Evolutionary conservation across 2,797 vertebrate genomes (phyloP).

Genomic region (Limosa lapponica): DNA sequence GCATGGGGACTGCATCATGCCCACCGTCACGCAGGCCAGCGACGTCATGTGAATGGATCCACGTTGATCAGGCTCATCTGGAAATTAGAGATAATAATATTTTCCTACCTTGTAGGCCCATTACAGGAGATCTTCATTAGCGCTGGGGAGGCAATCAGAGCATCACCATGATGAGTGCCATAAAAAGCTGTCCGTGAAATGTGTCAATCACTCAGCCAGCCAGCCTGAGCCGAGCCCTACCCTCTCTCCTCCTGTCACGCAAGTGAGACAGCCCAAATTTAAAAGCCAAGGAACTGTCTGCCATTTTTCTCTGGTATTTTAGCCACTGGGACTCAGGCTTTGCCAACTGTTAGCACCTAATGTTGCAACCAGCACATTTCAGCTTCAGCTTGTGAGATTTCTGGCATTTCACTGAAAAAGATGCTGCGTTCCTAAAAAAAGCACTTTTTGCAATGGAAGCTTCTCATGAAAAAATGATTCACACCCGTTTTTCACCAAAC

Average conservation of each 20-base stretch:
- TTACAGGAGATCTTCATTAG: conserved; percentile 12
- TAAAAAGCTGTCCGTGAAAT: not conserved
- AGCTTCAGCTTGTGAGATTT: conserved; percentile 40
- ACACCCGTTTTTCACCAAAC: conserved; percentile 32
- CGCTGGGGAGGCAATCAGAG: not conserved
- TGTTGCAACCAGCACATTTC: conserved; percentile 64
- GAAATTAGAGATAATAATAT: conserved; percentile 32
- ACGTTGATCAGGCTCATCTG: not conserved
- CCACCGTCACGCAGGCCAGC: rapidly evolving
- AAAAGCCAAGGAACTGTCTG: conserved; percentile 52
- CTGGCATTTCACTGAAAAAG: conserved; percentile 59
- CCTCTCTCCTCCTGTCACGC: not conserved
- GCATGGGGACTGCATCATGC: rapidly evolving
- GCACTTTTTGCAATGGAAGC: conserved; percentile 25
- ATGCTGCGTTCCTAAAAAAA: conserved; percentile 57
- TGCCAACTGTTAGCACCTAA: conserved; percentile 66
- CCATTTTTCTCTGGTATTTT: conserved; percentile 47
- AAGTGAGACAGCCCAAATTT: not conserved
- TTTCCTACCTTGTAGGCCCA: not conserved
- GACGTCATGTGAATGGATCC: not conserved
- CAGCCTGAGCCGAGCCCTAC: not conserved
- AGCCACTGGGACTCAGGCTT: conserved; percentile 41
- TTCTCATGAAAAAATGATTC: conserved; percentile 24
- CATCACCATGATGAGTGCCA: not conserved
- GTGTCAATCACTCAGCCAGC: not conserved